Percentiles rank a stretch among this genome's conserved stretches.
These are phyloP conservation scores for Diabrotica virgifera DNA, from an alignment of 1,140 invertebrate species.

Conservation along the genomic window DNA sequence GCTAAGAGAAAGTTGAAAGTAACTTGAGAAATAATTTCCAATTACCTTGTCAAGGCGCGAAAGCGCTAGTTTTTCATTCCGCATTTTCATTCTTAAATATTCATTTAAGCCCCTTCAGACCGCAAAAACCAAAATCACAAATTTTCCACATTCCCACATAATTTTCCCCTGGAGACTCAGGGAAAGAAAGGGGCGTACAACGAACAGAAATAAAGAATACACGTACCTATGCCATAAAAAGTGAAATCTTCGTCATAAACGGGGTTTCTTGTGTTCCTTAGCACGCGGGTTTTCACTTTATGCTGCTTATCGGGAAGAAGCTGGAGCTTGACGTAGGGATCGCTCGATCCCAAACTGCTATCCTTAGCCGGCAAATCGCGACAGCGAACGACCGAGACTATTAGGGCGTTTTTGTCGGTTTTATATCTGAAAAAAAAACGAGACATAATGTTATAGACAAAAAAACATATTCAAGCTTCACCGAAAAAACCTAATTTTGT, in stretches of 20 bases:
- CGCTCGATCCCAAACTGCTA: conserved; percentile 62
- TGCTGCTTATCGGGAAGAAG: conserved; percentile 92
- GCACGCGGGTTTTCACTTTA: conserved; percentile 90
- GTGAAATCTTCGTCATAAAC: conserved; percentile 96
- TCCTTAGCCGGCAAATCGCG: conserved; percentile 78
- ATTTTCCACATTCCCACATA: neutral
- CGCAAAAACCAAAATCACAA: neutral
- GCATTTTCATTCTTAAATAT: neutral
- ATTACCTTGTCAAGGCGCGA: no score
- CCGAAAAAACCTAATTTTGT: no score
- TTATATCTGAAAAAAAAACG: conserved; percentile 62
- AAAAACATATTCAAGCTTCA: no score
- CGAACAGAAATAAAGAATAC: neutral
- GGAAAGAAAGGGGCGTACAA: neutral
- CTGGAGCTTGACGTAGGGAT: conserved; percentile 94
- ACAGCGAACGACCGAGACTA: conserved; percentile 88
- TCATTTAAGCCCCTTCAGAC: neutral
- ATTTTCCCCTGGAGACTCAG: neutral
- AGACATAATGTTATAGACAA: no score
- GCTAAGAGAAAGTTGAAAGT: no score
- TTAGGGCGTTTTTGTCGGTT: conserved; percentile 82
- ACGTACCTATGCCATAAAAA: conserved; percentile 79
- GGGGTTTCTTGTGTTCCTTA: conserved; percentile 88
- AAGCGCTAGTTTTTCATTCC: no score
- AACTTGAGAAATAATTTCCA: no score